These are phyloP conservation scores for Potamarius usumacintae DNA, from an alignment of 2,113 vertebrate genomes.

Conservation along the genomic window DNA sequence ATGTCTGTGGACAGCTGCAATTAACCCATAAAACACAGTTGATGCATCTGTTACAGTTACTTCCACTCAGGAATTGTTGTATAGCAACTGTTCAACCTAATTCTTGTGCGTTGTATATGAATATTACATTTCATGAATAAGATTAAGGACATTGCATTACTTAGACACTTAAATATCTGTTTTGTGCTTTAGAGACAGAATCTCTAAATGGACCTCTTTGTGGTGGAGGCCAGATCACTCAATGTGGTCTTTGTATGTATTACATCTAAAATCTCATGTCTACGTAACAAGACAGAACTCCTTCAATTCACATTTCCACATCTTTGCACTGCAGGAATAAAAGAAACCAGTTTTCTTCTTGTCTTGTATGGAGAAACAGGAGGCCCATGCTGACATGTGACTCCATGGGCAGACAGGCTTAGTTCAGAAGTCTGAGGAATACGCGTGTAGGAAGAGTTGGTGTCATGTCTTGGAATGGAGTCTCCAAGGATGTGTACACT, in stretches of 20 bases:
- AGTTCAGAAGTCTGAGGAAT: constrained; percentile 5
- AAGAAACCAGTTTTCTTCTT: constrained; percentile 53
- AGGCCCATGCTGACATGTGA: constrained; percentile 1
- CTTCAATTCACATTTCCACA: constrained; percentile 59
- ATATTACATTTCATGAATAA: constrained; percentile 19
- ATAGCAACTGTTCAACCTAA: not conserved
- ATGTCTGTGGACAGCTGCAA: not conserved
- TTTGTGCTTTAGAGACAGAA: constrained; percentile 66
- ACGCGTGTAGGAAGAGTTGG: constrained; percentile 26
- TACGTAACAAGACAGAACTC: constrained; percentile 59
- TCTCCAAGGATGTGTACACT: not conserved
- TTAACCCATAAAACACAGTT: not conserved
- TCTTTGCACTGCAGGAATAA: constrained; percentile 62
- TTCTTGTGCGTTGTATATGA: not conserved
- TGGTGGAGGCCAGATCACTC: constrained; percentile 56
- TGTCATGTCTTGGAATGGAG: constrained; percentile 8
- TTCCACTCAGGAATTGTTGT: not conserved
- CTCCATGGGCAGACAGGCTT: constrained; percentile 10
- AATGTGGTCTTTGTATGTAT: constrained; percentile 72
- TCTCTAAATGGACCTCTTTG: constrained; percentile 68
- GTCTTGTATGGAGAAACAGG: constrained; percentile 7
- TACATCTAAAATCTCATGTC: constrained; percentile 52
- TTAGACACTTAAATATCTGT: constrained; percentile 52
- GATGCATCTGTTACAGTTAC: not conserved
- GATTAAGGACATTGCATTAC: constrained; percentile 58